These are phyloP conservation scores for Darevskia mixta DNA, from an alignment of 2,797 vertebrate species.

Conservation along the genomic window DNA sequence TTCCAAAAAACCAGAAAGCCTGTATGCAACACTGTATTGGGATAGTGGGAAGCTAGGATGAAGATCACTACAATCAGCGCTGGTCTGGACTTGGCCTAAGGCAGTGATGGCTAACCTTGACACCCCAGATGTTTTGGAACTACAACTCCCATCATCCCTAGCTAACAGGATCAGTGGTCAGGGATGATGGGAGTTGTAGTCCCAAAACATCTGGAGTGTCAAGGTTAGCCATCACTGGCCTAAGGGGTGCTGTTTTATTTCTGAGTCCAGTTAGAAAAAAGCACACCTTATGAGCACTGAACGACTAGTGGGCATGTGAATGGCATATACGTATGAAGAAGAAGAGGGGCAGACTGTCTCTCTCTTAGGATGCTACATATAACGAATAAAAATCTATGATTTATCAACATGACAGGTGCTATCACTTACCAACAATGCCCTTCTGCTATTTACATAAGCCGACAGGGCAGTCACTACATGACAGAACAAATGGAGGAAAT, in stretches of 20 bases:
- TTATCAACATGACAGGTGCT: background rate
- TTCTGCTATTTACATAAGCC: slow-evolving; percentile 1
- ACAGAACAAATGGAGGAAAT: background rate
- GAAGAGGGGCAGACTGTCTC: background rate
- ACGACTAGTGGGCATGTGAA: background rate
- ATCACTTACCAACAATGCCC: background rate
- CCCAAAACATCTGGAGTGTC: no score
- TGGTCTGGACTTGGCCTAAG: background rate
- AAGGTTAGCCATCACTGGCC: no score
- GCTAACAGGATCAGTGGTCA: no score
- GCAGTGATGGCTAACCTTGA: no score
- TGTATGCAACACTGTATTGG: no score
- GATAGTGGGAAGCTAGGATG: background rate
- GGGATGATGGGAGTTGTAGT: no score
- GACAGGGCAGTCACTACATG: background rate
- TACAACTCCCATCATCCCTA: no score
- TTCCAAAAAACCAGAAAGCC: no score
- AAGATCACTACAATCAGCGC: background rate
- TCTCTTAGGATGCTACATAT: background rate
- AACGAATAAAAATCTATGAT: background rate
- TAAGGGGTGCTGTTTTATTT: background rate
- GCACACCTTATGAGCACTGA: background rate
- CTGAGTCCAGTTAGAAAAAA: background rate
- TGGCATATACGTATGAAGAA: background rate
- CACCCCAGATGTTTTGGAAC: no score